Percentiles rank a stretch among this genome's conserved stretches.
These are phyloP conservation scores for Myotis findleyi DNA, from an alignment of 2,797 vertebrate genomes.

Conservation along the genomic window DNA sequence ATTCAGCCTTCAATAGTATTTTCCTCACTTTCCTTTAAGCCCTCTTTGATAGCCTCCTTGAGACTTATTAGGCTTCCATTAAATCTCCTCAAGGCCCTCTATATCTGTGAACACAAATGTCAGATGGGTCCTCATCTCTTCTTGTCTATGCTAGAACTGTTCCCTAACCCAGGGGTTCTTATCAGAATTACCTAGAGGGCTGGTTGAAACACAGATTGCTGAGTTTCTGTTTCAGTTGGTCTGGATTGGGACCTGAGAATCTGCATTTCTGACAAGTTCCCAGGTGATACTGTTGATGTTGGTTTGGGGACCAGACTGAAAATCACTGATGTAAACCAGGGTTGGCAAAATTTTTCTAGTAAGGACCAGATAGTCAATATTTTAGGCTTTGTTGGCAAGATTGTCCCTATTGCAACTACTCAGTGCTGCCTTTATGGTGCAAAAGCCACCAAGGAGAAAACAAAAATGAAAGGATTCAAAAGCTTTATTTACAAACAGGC, in stretches of 20 bases:
- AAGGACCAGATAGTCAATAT: conserved; percentile 2
- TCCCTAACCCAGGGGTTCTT: neutral
- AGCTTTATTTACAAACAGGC: neutral
- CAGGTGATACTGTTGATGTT: neutral
- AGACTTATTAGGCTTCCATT: neutral
- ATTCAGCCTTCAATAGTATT: neutral
- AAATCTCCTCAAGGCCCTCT: neutral
- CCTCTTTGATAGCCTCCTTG: neutral
- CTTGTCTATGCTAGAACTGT: neutral
- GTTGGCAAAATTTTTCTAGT: neutral
- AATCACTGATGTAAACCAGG: neutral
- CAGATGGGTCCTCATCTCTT: neutral
- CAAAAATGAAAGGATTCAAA: conserved; percentile 5
- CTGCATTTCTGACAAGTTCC: neutral
- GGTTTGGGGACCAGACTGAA: neutral
- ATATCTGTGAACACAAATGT: neutral
- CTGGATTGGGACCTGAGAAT: neutral
- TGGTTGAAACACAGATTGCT: neutral
- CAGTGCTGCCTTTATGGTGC: neutral
- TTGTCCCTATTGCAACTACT: neutral
- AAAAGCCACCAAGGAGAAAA: neutral
- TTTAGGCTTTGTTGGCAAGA: neutral
- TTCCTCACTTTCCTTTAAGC: neutral
- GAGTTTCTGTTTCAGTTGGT: neutral
- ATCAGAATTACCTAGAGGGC: neutral